Conservation (phyloP, 1,140 invertebrate genomes). For the Pectinophora gossypiella region DNA sequence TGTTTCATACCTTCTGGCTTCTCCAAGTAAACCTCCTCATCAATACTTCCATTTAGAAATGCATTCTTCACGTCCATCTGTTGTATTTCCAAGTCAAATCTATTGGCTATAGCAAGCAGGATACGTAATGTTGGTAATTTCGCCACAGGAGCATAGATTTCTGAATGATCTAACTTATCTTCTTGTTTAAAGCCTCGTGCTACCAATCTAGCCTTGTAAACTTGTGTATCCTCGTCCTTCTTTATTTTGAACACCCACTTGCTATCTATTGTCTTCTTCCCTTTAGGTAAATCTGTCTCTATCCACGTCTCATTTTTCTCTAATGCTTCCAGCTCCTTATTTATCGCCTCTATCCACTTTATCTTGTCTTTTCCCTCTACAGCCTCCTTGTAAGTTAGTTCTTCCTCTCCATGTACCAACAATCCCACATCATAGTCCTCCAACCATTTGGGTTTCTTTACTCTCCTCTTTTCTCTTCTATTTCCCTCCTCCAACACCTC, state of each 20-base stretch:
- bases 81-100: conserved; percentile 20
- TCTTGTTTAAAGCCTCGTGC: conserved; percentile 13
- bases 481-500: too few species aligned
- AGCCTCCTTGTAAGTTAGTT: not conserved
- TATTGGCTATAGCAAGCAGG: conserved; percentile 11
- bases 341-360: conserved; percentile 6
- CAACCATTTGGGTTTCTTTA: too few species aligned
- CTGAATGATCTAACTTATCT: conserved; percentile 6
- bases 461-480: too few species aligned
- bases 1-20: conserved; percentile 34
- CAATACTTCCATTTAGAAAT: conserved; percentile 49
- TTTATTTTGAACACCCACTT: conserved; percentile 12
- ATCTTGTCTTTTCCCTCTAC: not conserved
- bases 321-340: conserved; percentile 2
- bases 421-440: not conserved
- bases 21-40: conserved; percentile 48
- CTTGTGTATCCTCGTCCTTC: conserved; percentile 1
- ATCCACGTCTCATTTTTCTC: conserved; percentile 3
- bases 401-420: not conserved
- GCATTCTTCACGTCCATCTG: conserved; percentile 62
- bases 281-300: not conserved
- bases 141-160: conserved; percentile 21
- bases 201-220: conserved; percentile 19
- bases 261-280: conserved; percentile 4
- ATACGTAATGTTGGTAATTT: conserved; percentile 18